Percentiles rank a stretch among this genome's conserved stretches.
Evolutionary conservation across 1,140 invertebrate species (phyloP).

Genomic region (Drosophila ananassae): DNA sequence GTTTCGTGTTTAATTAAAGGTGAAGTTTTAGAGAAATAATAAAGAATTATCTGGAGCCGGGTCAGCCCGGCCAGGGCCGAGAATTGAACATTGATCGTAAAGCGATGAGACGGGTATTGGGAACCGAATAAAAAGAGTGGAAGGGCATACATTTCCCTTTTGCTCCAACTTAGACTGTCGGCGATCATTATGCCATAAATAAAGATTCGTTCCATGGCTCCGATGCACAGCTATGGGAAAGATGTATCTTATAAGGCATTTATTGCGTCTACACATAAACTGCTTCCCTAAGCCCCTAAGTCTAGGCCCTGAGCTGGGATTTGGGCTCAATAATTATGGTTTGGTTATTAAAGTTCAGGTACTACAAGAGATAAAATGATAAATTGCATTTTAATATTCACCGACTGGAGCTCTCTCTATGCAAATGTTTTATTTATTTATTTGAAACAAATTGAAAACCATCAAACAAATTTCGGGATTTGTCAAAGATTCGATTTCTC

Average conservation of each 20-base stretch:
- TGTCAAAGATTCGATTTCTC: conserved; percentile 70
- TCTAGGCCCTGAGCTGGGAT: conserved; percentile 43
- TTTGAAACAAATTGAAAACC: conserved; percentile 28
- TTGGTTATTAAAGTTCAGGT: conserved; percentile 69
- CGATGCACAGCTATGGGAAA: conserved; percentile 63
- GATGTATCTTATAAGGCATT: conserved; percentile 57
- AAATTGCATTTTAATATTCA: background rate
- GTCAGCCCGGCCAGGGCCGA: background rate
- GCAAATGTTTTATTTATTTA: conserved; percentile 3
- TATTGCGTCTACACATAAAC: conserved; percentile 58
- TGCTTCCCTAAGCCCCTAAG: conserved; percentile 1
- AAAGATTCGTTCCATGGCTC: conserved; percentile 77
- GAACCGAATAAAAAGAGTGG: conserved; percentile 24
- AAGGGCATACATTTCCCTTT: conserved; percentile 27
- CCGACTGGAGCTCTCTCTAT: background rate
- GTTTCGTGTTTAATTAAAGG: conserved; percentile 83
- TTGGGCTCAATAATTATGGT: conserved; percentile 62
- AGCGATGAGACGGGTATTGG: conserved; percentile 59
- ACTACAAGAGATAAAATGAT: conserved; percentile 36
- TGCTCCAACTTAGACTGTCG: conserved; percentile 45
- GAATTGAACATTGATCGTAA: conserved; percentile 76
- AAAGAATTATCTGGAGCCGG: conserved; percentile 75
- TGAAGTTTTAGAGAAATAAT: conserved; percentile 83
- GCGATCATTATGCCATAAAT: conserved; percentile 82
- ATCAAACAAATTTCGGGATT: conserved; percentile 52